Conservation (phyloP, 2,797 vertebrate species). For the Platyrinchus mystaceus region DNA sequence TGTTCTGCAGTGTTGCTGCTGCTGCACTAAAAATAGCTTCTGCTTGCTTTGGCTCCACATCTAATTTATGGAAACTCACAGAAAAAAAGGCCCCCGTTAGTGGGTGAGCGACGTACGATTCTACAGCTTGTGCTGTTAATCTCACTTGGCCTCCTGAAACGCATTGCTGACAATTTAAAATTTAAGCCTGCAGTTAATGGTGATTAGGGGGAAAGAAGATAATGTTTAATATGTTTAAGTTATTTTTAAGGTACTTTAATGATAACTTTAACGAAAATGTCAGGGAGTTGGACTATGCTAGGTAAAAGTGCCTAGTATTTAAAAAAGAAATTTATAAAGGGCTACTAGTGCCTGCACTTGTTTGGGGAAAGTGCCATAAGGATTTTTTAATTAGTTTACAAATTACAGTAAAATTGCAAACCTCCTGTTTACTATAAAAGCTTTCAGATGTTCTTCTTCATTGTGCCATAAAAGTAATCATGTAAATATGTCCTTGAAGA, state of each 20-base stretch:
- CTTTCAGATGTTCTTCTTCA: neutral
- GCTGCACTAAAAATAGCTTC: constrained; percentile 88
- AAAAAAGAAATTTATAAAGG: neutral
- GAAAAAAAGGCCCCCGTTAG: constrained; percentile 68
- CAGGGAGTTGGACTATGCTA: neutral
- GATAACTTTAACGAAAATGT: neutral
- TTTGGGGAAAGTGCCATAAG: neutral
- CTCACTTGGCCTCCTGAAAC: neutral
- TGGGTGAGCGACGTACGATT: constrained; percentile 61
- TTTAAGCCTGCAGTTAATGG: neutral
- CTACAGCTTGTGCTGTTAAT: neutral
- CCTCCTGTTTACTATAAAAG: neutral
- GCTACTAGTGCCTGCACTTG: neutral
- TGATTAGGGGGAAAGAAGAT: neutral
- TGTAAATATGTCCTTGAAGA: neutral
- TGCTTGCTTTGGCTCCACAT: constrained; percentile 89
- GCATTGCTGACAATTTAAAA: neutral
- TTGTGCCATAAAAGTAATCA: neutral
- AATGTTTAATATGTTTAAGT: neutral
- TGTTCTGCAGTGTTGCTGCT: constrained; percentile 88
- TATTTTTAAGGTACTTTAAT: neutral
- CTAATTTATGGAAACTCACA: constrained; percentile 91
- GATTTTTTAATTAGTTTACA: neutral
- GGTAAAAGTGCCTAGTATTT: neutral
- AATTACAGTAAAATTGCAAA: neutral